A percentile compares a stretch with the other conserved stretches of the same genome.
Conservation (phyloP, 2,888 invertebrate genomes). For the Drosophila nr. medialis region DNA sequence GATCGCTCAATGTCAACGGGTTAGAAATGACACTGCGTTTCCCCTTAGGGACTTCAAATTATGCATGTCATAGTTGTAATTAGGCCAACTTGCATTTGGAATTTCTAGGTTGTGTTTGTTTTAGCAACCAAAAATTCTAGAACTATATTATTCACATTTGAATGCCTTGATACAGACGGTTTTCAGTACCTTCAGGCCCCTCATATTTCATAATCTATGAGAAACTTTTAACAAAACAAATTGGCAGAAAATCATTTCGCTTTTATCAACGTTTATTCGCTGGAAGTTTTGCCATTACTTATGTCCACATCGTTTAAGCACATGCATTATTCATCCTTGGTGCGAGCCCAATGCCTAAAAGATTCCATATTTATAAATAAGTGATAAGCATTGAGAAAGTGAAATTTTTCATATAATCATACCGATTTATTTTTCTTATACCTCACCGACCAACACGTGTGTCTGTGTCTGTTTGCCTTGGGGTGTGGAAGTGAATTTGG, state of each 20-base stretch:
- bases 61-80: not conserved
- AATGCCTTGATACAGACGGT: not conserved
- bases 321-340: constrained; percentile 45
- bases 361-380: constrained; percentile 72
- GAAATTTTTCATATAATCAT: constrained; percentile 74
- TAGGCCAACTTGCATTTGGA: not conserved
- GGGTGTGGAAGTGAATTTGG: constrained; percentile 28
- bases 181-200: not conserved
- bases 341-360: constrained; percentile 42
- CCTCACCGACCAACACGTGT: constrained; percentile 39
- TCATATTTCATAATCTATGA: constrained; percentile 16
- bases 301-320: not conserved
- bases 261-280: constrained; percentile 30
- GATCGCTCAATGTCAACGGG: constrained; percentile 43
- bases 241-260: constrained; percentile 20
- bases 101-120: not conserved
- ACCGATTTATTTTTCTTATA: constrained; percentile 60
- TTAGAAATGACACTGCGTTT: not conserved
- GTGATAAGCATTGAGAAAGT: constrained; percentile 75
- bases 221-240: constrained; percentile 18
- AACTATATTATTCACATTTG: not conserved
- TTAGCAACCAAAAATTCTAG: not conserved
- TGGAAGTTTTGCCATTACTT: constrained; percentile 6
- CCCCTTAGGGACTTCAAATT: not conserved
- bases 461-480: constrained; percentile 9